Evolutionary conservation across 37 sponge, comb jelly and placozoan genomes (phyloP), one percentile per base, ranked within the genome.

Genomic region (Dysidea cf. avara): DNA sequence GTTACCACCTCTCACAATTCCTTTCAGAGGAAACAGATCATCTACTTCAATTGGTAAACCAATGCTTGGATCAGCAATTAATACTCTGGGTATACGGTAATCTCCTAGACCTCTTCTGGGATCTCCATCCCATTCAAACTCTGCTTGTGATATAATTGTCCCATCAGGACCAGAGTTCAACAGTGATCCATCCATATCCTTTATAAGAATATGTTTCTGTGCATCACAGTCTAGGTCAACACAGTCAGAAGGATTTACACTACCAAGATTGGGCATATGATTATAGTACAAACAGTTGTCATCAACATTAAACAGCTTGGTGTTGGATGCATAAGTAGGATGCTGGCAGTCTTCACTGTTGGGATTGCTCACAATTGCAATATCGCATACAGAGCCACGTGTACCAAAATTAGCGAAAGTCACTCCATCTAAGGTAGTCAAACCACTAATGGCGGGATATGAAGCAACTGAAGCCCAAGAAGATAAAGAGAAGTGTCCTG

Each of bases 61-160:
- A 67, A 83, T n/a, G n/a, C n/a, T 59, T 0, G 74, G 64, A 7
- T 56, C n/a, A 18, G 88, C 87, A 12, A 87, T 61, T 86, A 96
- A 82, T n/a, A 82, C 49, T 37, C 56, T 77, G 9, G 97, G 97
- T 3, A 96, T 86, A 9, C 97, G 84, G 68, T 67, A 93, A 75
- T 96, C 85, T 48, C 94, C 94, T 21, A 96, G 28, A 22, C 97
- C 97, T 31, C 97, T 66, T 28, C 77, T 46, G 26, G 52, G 9
- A 38, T 80, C 69, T n/a, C 85, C 88, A 34, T 83, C 85, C 97
- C 97, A 96, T n/a, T 83, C 91, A 80, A 90, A 87, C 70, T 96
- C n/a, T n/a, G n/a, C n/a, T n/a, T n/a, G n/a, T n/a, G n/a, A n/a
- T n/a, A n/a, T n/a, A n/a, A n/a, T n/a, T n/a, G n/a, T n/a, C n/a